Evolutionary conservation across 2,888 invertebrate genomes (phyloP), one percentile per base, ranked within the genome.

Genomic region (Pterobdella sp.): DNA sequence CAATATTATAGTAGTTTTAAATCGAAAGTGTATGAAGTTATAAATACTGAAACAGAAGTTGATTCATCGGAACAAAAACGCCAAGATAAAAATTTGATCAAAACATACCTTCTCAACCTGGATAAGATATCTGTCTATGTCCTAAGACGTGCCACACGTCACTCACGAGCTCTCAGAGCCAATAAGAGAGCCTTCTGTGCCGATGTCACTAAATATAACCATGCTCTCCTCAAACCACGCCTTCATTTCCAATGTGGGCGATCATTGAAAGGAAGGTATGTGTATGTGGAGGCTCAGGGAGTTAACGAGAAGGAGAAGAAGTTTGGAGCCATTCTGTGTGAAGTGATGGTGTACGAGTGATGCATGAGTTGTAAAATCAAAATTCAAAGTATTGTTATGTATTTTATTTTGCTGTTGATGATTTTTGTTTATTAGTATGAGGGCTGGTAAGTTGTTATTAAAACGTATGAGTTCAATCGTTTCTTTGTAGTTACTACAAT

Each of bases 321-420:
- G 49, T 86, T 86, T 79, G 85, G 84, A 60, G 84, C 86, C 37
- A 84, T 86, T 32, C 79, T 86, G 29, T 86, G 86, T 77, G 86
- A 86, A 80, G 86, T 86, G 18, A 83, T 84, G 81, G 85, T 86
- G 32, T 86, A 86, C 72, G 81, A 71, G 36, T 71, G 37, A 37
- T 32, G 31, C 10, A 67, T 7, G n/a, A n/a, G 64, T n/a, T n/a
- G n/a, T n/a, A n/a, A n/a, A n/a, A n/a, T n/a, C n/a, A n/a, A n/a
- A n/a, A n/a, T n/a, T n/a, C n/a, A n/a, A n/a, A n/a, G n/a, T n/a
- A n/a, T n/a, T n/a, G n/a, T n/a, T n/a, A n/a, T n/a, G n/a, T n/a
- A n/a, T n/a, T n/a, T n/a, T n/a, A n/a, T n/a, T n/a, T n/a, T n/a
- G n/a, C n/a, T n/a, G n/a, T n/a, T n/a, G n/a, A n/a, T n/a, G n/a